These are phyloP conservation scores for Leucania comma DNA, from an alignment of 2,888 invertebrate species.

Conservation along the genomic window DNA sequence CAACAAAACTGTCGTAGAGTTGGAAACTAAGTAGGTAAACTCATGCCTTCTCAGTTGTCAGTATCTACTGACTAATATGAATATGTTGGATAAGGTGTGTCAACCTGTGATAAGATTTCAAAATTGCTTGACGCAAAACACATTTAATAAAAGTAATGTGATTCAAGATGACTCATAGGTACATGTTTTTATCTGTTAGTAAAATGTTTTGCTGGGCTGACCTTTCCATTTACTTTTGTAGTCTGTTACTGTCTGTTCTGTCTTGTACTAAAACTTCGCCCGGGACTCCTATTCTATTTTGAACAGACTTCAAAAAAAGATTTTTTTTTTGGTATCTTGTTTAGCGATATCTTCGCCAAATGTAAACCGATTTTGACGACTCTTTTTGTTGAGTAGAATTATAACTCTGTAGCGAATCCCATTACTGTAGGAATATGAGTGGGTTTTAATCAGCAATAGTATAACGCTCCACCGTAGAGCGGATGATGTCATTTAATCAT, in stretches of 20 bases:
- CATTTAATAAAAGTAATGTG: neutral
- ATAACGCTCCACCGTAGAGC: no score
- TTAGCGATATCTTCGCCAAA: no score
- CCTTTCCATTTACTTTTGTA: neutral
- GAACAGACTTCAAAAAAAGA: no score
- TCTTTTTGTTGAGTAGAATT: no score
- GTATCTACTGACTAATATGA: conserved; percentile 10
- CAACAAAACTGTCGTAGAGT: conserved; percentile 13
- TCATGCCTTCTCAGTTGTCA: conserved; percentile 15
- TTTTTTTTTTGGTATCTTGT: no score
- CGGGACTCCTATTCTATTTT: no score
- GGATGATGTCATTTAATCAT: no score
- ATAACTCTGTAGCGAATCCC: no score
- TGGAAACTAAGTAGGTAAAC: conserved; percentile 23
- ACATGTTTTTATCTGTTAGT: conserved; percentile 10
- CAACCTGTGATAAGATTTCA: conserved; percentile 49
- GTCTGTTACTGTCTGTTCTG: neutral
- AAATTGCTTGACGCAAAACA: conserved; percentile 29
- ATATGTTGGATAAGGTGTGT: conserved; percentile 44
- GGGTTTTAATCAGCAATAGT: no score
- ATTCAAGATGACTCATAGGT: conserved; percentile 46
- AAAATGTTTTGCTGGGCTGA: conserved; percentile 4
- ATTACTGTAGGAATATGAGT: no score
- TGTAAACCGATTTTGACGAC: no score
- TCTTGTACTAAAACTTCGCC: neutral